Evolutionary conservation across 1,140 invertebrate genomes (phyloP).

Genomic region (Brachionus paranguensis): DNA sequence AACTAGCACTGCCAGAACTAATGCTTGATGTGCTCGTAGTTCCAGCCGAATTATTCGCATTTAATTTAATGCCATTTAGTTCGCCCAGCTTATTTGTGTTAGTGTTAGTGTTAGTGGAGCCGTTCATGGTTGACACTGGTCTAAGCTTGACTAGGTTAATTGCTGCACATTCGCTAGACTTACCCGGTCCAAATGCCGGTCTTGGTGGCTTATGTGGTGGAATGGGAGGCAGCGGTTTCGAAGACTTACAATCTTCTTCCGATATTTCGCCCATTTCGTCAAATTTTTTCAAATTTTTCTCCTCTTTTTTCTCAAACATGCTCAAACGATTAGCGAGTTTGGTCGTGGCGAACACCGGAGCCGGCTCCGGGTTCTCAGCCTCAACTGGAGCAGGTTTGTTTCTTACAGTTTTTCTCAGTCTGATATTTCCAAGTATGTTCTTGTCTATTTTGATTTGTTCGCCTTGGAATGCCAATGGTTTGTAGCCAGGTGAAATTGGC

Average conservation of each 20-base stretch:
- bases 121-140: not conserved
- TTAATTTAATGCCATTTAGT: not conserved
- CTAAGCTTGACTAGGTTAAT: constrained; percentile 16
- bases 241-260: not conserved
- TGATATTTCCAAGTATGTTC: not conserved
- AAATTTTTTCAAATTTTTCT: not conserved
- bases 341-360: not conserved
- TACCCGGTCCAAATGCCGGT: not conserved
- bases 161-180: not conserved
- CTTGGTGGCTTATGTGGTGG: not conserved
- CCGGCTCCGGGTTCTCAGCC: not conserved
- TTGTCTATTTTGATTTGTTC: constrained; percentile 6
- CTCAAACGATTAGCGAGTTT: not conserved
- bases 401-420: constrained; percentile 12
- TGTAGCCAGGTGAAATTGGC: not conserved
- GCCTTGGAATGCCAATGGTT: not conserved
- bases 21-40: constrained; percentile 9
- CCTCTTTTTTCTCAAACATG: constrained; percentile 21
- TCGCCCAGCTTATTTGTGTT: not conserved
- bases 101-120: not conserved
- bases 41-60: not conserved
- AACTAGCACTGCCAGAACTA: constrained; percentile 18
- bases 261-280: not conserved
- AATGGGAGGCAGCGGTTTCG: not conserved
- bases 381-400: not conserved